Base-by-base conservation (phyloP, 2,888 invertebrate species). In the Mimas tiliae region DNA sequence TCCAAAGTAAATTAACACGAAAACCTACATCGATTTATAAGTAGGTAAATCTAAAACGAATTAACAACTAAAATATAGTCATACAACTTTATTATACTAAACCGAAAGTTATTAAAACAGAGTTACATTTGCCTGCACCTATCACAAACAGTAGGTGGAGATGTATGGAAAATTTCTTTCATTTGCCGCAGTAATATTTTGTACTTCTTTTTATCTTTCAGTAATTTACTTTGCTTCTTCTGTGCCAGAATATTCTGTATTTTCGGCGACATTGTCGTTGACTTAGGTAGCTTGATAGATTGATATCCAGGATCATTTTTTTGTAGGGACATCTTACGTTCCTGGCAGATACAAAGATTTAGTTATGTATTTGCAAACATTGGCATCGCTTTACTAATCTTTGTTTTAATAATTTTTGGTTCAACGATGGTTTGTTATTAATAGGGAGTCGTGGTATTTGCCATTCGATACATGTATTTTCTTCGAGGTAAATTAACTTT, bases 401-500 rank as follows among this genome's bases (percentile, higher is more conserved):
- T 47, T 14, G 12, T 19, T 62, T 45, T n/a, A 62, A 47, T 47
- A 14, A 2, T 12, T 42, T 19, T 42, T 58, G 38, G 4, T 38
- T 33, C 2, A 38, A 34, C 9, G 16, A n/a, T 64, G 45, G 6
- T 48, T 4, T 47, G 67, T 19, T 73, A 1, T 73, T 83, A 89
- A 68, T 91, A 91, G 1, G 85, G 87, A 11, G 90, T 90, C 14
- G 83, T 83, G 34, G 72, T 76, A 62, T 84, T 86, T 69, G 76
- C 74, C 67, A 90, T 33, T 45, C 90, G 88, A 65, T 80, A 82
- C 16, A 88, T 70, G 70, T 74, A 84, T 80, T 81, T 89, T 68
- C 87, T 84, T 67, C 80, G 84, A 27, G 91, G 90, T 50, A 86
- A 69, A 48, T 76, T 65, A n/a, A 87, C 62, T 86, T 87, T 91